These are phyloP conservation scores for Zaprionus obscuricornis DNA, from an alignment of 2,888 invertebrate species.

Conservation along the genomic window DNA sequence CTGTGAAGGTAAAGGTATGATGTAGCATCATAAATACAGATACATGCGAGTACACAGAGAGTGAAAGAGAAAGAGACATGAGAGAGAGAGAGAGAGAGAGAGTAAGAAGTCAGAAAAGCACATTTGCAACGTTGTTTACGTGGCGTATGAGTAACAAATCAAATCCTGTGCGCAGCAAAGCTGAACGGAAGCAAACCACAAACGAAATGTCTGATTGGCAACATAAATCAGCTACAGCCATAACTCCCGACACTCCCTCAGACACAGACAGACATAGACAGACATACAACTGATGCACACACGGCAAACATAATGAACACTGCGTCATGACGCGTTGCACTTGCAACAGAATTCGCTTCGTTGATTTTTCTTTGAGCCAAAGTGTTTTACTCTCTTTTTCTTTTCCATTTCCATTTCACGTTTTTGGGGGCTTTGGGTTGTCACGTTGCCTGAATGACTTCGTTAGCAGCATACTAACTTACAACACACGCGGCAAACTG, in stretches of 20 bases:
- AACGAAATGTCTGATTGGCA: slow-evolving; percentile 73
- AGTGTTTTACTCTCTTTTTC: too few relatives aligned
- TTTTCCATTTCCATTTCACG: not conserved
- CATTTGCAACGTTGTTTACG: slow-evolving; percentile 73
- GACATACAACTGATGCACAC: slow-evolving; percentile 15
- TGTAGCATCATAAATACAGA: too few relatives aligned
- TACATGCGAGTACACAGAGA: too few relatives aligned
- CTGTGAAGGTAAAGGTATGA: too few relatives aligned
- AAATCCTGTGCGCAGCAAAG: slow-evolving; percentile 40
- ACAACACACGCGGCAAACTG: slow-evolving; percentile 46
- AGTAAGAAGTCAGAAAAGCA: slow-evolving; percentile 16
- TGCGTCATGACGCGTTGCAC: slow-evolving; percentile 45
- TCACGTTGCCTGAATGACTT: slow-evolving; percentile 74
- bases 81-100: not conserved
- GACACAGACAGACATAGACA: not conserved
- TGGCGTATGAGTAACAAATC: slow-evolving; percentile 75
- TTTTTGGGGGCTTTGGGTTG: slow-evolving; percentile 21
- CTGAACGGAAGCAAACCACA: slow-evolving; percentile 48
- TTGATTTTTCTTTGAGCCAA: slow-evolving; percentile 40
- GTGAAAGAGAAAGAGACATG: not conserved
- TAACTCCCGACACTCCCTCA: slow-evolving; percentile 8
- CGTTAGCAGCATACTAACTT: slow-evolving; percentile 57
- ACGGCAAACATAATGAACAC: slow-evolving; percentile 68
- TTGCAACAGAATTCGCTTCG: slow-evolving; percentile 40
- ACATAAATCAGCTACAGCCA: slow-evolving; percentile 65